Evolutionary conservation across 2,113 vertebrate genomes (phyloP), one percentile per base, ranked within the genome.

Genomic region (Lepus timidus): DNA sequence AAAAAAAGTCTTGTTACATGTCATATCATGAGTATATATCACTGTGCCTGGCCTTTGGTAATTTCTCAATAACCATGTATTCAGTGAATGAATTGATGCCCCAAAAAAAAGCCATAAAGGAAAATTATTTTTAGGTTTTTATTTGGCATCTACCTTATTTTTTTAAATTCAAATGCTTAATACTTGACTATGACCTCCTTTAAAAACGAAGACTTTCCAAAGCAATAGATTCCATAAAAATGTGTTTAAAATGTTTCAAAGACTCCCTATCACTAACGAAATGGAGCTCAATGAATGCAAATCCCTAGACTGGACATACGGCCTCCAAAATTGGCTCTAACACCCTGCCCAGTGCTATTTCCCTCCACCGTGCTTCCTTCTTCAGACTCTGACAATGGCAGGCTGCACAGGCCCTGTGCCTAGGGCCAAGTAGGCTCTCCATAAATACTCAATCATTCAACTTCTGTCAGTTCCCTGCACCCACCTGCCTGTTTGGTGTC

Each of bases 41-140:
- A 49, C 49, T 79, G 22, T n/a, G 4, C 25, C 51, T 76, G 19
- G 70, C 12, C 55, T n/a, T 81, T 70, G 73, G 23, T 55, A 94
- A 67, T 74, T 61, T 84, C 78, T 80, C 65, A 81, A n/a, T 67
- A 84, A 91, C 82, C 10, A 80, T 58, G 74, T 86, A 14, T 88
- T 71, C 17, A 70, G 51, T 87, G 83, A 91, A n/a, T 88, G 31
- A 94, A 92, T 1, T 79, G 20, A 86, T 55, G 31, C 9, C 64
- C n/a, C 44, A 5, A 64, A 62, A 95, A 58, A n/a, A 93, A 83
- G 44, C 88, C 62, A 52, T 61, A 88, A 75, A 65, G 23, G 49
- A 87, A 85, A 76, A 85, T 70, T 29, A 58, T 62, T n/a, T 58
- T 90, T 89, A 74, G 87, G 90, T 52, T 29, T 89, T 89, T 64